Evolutionary conservation across 2,113 vertebrate genomes (phyloP).

Genomic region (Pituophis catenifer): DNA sequence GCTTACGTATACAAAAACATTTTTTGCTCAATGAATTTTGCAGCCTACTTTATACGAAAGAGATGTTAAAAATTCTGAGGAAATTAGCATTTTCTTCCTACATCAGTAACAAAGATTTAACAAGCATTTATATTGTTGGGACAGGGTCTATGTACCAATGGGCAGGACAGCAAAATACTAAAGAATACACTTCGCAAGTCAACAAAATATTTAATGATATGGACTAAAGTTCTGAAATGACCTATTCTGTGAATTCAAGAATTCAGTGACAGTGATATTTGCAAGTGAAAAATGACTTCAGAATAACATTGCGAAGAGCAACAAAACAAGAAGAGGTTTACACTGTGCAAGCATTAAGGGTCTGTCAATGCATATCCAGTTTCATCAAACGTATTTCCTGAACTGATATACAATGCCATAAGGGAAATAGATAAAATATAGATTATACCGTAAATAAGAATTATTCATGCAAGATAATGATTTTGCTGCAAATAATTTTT

Average conservation of each 20-base stretch:
- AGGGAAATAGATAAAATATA: background rate
- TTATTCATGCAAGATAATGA: background rate
- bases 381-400: background rate
- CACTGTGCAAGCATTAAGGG: background rate
- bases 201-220: background rate
- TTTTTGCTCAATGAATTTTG: background rate
- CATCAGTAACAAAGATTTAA: accelerated
- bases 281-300: background rate
- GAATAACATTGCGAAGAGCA: background rate
- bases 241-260: background rate
- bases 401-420: background rate
- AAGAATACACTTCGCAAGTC: background rate
- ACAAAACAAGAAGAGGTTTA: background rate
- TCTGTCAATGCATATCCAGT: background rate
- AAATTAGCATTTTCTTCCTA: background rate
- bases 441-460: background rate
- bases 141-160: background rate
- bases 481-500: background rate
- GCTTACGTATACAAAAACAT: background rate
- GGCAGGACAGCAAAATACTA: background rate
- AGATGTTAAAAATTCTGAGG: background rate
- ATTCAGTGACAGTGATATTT: background rate
- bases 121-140: background rate
- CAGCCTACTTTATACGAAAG: constrained; percentile 13
- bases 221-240: background rate